These are phyloP conservation scores for Passer montanus DNA, from an alignment of 2,113 vertebrate genomes.

Conservation along the genomic window DNA sequence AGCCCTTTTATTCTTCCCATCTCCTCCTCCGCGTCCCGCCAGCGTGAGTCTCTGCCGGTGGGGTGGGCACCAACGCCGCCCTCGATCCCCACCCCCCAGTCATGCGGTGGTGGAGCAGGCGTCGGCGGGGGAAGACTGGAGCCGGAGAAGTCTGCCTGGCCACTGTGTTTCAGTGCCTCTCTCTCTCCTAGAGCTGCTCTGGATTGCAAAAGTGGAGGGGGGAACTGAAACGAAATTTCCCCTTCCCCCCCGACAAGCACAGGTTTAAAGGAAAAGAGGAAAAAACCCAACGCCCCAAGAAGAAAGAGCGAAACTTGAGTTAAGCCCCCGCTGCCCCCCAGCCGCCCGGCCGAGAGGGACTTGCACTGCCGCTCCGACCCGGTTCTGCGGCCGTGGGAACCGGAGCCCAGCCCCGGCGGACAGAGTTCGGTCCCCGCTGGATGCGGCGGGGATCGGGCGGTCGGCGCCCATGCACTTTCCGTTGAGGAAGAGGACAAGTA, in stretches of 20 bases:
- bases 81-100: constrained; percentile 66
- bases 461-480: constrained; percentile 60
- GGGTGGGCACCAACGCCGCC: constrained; percentile 52
- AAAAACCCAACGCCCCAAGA: constrained; percentile 32
- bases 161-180: constrained; percentile 55
- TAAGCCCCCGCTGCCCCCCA: background rate
- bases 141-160: constrained; percentile 49
- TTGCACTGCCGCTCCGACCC: constrained; percentile 20
- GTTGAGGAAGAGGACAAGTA: constrained; percentile 28
- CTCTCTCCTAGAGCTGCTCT: constrained; percentile 57
- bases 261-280: constrained; percentile 66
- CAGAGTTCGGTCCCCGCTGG: background rate
- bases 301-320: constrained; percentile 54
- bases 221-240: constrained; percentile 59
- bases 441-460: background rate
- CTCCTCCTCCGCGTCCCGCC: constrained; percentile 20
- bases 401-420: constrained; percentile 3
- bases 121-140: constrained; percentile 48
- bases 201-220: constrained; percentile 57
- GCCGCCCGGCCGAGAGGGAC: constrained; percentile 29
- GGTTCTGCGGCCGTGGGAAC: constrained; percentile 33
- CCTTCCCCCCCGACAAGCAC: constrained; percentile 60
- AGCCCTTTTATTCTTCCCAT: background rate
- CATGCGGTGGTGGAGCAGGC: constrained; percentile 78
- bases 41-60: constrained; percentile 15